These are phyloP conservation scores for Coecobrya sp. DNA, from an alignment of 2,888 invertebrate species.

Conservation along the genomic window DNA sequence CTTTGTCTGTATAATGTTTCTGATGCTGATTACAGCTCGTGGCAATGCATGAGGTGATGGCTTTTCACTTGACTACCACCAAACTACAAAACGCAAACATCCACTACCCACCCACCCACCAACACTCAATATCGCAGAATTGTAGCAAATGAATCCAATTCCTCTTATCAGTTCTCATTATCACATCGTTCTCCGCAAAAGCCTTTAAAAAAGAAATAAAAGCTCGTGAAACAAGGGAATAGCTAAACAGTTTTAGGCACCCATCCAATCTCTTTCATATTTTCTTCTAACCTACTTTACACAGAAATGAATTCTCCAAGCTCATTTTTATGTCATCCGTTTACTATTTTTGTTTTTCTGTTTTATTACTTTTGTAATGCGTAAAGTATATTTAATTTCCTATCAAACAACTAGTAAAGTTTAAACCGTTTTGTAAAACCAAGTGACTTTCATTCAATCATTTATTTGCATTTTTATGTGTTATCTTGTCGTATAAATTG, in stretches of 20 bases:
- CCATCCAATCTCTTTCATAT: not conserved
- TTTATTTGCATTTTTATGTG: not conserved
- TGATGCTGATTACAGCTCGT: not conserved
- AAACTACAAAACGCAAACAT: slow-evolving; percentile 18
- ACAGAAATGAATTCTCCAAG: not conserved
- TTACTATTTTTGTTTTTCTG: not conserved
- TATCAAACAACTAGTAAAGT: not conserved
- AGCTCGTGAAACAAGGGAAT: slow-evolving; percentile 14
- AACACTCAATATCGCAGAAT: not conserved
- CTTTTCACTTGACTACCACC: slow-evolving; percentile 15
- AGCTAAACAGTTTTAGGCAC: not conserved
- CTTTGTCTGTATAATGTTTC: not conserved
- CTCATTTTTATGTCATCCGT: not conserved
- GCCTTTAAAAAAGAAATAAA: slow-evolving; percentile 10
- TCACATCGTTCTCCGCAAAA: slow-evolving; percentile 26
- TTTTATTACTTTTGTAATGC: not conserved
- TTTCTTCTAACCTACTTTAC: not conserved
- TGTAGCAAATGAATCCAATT: slow-evolving; percentile 36
- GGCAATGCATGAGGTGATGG: slow-evolving; percentile 4
- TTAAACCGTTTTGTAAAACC: not conserved
- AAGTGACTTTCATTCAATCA: not conserved
- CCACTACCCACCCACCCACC: not conserved
- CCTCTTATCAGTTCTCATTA: slow-evolving; percentile 50
- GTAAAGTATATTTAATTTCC: not conserved
- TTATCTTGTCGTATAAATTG: not conserved